These are phyloP conservation scores for Trachelus tabidus DNA, from an alignment of 2,888 invertebrate species.

Conservation along the genomic window DNA sequence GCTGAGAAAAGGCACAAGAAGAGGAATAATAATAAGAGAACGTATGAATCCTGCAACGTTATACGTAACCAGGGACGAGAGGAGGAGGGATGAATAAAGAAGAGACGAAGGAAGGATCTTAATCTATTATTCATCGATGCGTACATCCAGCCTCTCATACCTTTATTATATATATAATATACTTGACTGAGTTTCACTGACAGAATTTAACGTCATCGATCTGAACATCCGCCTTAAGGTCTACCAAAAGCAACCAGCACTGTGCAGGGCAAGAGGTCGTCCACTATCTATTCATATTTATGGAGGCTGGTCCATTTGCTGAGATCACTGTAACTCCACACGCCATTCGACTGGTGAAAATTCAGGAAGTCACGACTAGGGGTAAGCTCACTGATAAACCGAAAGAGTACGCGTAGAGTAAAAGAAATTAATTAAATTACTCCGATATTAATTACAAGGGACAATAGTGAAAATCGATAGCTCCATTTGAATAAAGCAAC, in stretches of 20 bases:
- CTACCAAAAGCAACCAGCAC: constrained; percentile 39
- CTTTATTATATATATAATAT: neutral
- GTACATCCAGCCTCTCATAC: neutral
- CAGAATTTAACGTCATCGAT: constrained; percentile 42
- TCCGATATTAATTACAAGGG: neutral
- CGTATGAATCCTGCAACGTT: neutral
- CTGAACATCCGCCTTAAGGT: constrained; percentile 43
- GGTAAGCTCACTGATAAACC: neutral
- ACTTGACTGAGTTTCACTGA: constrained; percentile 30
- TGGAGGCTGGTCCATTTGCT: constrained; percentile 49
- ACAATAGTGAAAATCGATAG: neutral
- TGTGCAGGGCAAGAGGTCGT: constrained; percentile 22
- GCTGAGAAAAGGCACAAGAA: neutral
- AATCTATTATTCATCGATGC: constrained; percentile 37
- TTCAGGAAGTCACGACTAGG: neutral
- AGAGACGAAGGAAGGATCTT: constrained; percentile 35
- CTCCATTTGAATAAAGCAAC: neutral
- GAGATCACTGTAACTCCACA: constrained; percentile 41
- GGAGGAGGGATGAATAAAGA: neutral
- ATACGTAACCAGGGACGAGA: neutral
- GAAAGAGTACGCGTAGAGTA: neutral
- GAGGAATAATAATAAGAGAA: constrained; percentile 14
- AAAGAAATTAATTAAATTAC: neutral
- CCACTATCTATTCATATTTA: constrained; percentile 49
- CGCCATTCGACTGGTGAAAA: constrained; percentile 16